Evolutionary conservation across 2,888 invertebrate genomes (phyloP).

Genomic region (Leptinotarsa tumamoca): DNA sequence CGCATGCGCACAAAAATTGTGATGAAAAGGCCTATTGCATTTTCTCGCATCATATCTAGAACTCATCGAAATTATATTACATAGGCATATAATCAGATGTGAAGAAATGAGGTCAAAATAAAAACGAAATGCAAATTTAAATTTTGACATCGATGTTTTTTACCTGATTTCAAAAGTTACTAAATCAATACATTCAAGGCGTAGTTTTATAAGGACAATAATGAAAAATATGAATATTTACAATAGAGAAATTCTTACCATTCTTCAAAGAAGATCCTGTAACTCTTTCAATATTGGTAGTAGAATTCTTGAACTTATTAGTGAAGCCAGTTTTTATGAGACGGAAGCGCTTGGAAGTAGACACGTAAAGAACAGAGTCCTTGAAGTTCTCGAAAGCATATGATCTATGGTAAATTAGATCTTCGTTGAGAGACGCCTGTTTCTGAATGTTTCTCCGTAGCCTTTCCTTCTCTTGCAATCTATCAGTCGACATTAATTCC

Average conservation of each 20-base stretch:
- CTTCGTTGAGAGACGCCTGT: slow-evolving; percentile 89
- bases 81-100: too few relatives aligned
- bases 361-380: slow-evolving; percentile 80
- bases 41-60: too few relatives aligned
- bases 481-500: slow-evolving; percentile 88
- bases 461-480: slow-evolving; percentile 84
- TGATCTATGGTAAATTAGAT: slow-evolving; percentile 79
- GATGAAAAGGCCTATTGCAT: too few relatives aligned
- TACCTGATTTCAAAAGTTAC: too few relatives aligned
- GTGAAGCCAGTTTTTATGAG: slow-evolving; percentile 85
- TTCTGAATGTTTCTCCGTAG: slow-evolving; percentile 88
- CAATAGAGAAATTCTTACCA: slow-evolving; percentile 40
- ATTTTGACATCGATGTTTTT: too few relatives aligned
- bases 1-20: too few relatives aligned
- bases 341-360: slow-evolving; percentile 81
- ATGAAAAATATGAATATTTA: not conserved
- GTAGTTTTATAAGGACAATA: too few relatives aligned
- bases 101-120: too few relatives aligned
- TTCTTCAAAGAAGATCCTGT: slow-evolving; percentile 77
- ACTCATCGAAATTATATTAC: too few relatives aligned
- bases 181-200: too few relatives aligned
- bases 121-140: too few relatives aligned
- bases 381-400: slow-evolving; percentile 78
- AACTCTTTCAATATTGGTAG: slow-evolving; percentile 86
- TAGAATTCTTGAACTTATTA: slow-evolving; percentile 84